phyloP scores from a whole-genome alignment of 2,888 invertebrate species.

The Lottia gigantea region DNA sequence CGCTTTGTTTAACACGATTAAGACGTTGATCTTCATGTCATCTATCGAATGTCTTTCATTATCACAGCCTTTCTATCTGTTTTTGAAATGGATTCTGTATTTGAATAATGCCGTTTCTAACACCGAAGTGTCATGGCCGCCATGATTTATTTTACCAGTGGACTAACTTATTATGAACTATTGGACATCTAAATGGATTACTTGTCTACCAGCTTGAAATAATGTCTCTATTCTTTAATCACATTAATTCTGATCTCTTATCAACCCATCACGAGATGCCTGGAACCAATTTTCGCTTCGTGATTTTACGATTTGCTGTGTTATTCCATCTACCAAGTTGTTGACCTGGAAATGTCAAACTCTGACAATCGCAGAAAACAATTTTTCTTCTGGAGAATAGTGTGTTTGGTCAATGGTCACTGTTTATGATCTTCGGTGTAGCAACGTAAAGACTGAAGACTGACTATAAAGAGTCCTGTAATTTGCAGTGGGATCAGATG shows the following conservation, averaged over 20 bases:
- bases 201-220: neutral
- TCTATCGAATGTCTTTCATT: neutral
- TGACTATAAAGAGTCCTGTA: too few species aligned
- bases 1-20: constrained; percentile 11
- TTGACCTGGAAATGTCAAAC: too few species aligned
- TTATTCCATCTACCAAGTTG: too few species aligned
- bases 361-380: too few species aligned
- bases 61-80: neutral
- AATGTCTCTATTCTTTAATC: constrained; percentile 1
- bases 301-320: too few species aligned
- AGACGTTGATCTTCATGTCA: neutral
- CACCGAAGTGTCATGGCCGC: neutral
- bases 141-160: neutral
- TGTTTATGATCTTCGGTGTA: too few species aligned
- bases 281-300: too few species aligned
- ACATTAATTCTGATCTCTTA: constrained; percentile 2
- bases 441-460: too few species aligned
- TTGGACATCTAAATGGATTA: constrained; percentile 8
- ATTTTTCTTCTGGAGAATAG: too few species aligned
- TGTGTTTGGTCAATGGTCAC: too few species aligned
- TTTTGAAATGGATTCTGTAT: neutral
- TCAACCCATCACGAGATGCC: neutral
- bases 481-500: too few species aligned
- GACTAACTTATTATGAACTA: constrained; percentile 6
- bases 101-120: neutral